phyloP scores from a whole-genome alignment of 2,113 vertebrate genomes.

The Oryzias melastigma region DNA sequence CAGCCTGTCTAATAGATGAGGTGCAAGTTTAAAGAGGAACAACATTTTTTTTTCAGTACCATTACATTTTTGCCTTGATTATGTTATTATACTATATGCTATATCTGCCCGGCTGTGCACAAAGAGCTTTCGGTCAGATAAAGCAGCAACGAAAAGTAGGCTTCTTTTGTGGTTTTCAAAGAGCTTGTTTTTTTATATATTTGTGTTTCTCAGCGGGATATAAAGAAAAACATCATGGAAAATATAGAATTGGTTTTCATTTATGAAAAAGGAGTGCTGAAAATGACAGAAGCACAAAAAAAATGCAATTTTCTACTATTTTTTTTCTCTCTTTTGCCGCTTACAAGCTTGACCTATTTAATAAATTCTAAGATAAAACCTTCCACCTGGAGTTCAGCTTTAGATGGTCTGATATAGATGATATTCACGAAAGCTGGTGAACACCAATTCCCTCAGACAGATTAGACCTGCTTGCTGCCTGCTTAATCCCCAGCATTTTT shows the following conservation, averaged over 20 bases:
- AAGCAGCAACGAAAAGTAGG: slow-evolving; percentile 60
- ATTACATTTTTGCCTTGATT: slow-evolving; percentile 69
- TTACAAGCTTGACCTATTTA: slow-evolving; percentile 50
- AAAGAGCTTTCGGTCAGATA: slow-evolving; percentile 62
- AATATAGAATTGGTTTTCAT: slow-evolving; percentile 6
- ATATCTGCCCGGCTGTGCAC: slow-evolving; percentile 52
- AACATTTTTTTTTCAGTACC: slow-evolving; percentile 23
- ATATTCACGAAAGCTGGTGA: slow-evolving; percentile 47
- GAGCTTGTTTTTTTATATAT: slow-evolving; percentile 16
- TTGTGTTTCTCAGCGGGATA: slow-evolving; percentile 36
- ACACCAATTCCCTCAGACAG: slow-evolving; percentile 68
- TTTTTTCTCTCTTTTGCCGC: neutral
- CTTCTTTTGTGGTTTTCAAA: slow-evolving; percentile 55
- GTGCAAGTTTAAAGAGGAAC: slow-evolving; percentile 60
- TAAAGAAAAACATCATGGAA: slow-evolving; percentile 3
- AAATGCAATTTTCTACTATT: slow-evolving; percentile 24
- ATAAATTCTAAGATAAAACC: slow-evolving; percentile 57
- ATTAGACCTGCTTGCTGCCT: slow-evolving; percentile 70
- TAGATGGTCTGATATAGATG: slow-evolving; percentile 45
- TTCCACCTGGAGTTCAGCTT: slow-evolving; percentile 31
- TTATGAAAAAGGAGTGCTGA: slow-evolving; percentile 11
- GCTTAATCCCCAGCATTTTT: slow-evolving; percentile 74
- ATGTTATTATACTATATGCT: slow-evolving; percentile 67
- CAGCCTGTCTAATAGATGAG: slow-evolving; percentile 71
- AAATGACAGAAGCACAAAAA: slow-evolving; percentile 7